Conservation (phyloP, 2,797 vertebrate species). For the Sciaenops ocellatus region DNA sequence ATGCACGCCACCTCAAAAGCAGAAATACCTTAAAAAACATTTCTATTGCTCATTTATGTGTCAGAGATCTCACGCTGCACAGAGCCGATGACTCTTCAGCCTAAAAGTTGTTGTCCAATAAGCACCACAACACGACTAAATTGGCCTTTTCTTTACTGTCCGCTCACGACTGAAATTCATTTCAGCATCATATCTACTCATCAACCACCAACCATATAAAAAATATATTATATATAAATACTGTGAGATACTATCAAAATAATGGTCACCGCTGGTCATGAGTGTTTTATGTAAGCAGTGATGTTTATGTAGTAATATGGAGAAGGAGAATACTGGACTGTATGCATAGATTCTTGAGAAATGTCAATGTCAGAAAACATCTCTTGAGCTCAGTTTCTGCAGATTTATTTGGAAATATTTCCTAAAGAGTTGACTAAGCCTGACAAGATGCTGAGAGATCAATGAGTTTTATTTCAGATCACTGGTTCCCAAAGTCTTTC, state of each 20-base stretch:
- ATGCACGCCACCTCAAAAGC: constrained; percentile 47
- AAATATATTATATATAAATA: too few relatives aligned
- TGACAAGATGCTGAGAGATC: constrained; percentile 20
- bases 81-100: constrained; percentile 23
- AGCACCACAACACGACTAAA: constrained; percentile 44
- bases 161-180: constrained; percentile 41
- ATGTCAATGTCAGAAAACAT: constrained; percentile 9
- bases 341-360: not conserved
- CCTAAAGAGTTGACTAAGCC: not conserved
- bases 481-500: too few relatives aligned
- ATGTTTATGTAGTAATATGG: not conserved
- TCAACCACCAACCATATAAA: not conserved
- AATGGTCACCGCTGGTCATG: not conserved
- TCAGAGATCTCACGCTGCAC: constrained; percentile 42
- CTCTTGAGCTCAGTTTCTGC: not conserved
- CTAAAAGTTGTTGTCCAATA: constrained; percentile 25
- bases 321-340: not conserved
- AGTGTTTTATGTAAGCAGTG: constrained; percentile 22
- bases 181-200: constrained; percentile 8
- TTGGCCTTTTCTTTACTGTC: constrained; percentile 34
- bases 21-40: constrained; percentile 51
- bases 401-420: constrained; percentile 7
- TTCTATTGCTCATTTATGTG: constrained; percentile 38
- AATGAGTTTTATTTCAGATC: not conserved
- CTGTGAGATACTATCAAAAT: not conserved